Conservation (phyloP, 2,113 vertebrate species). For the Emydocephalus ijimae region DNA sequence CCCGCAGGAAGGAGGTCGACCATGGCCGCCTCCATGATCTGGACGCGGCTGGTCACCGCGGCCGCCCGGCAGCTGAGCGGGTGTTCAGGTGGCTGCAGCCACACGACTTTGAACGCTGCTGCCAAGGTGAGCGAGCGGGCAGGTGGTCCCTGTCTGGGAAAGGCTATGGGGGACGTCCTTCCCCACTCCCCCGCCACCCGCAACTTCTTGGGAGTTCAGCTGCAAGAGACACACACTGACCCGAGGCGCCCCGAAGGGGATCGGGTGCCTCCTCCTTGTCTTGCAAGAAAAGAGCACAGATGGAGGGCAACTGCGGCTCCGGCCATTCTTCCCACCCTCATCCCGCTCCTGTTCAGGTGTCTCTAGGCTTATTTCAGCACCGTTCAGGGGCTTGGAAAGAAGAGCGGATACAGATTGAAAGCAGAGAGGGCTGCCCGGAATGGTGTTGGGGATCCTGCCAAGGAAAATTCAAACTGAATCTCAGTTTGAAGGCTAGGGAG, state of each 20-base stretch:
- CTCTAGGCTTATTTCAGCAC: neutral
- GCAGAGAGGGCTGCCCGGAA: neutral
- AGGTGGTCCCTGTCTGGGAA: neutral
- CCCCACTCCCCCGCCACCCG: neutral
- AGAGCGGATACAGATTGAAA: neutral
- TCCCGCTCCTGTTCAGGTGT: neutral
- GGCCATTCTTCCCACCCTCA: neutral
- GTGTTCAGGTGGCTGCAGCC: neutral
- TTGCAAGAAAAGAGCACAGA: neutral
- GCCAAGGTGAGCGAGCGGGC: neutral
- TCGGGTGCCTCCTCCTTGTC: neutral
- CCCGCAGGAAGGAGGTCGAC: neutral
- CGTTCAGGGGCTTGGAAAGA: neutral
- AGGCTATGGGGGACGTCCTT: neutral
- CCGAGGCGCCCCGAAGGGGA: neutral
- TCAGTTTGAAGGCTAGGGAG: neutral
- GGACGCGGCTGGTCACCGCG: neutral
- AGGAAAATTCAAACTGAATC: too few species aligned
- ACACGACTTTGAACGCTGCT: neutral
- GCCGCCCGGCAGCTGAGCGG: neutral
- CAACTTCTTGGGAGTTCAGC: neutral
- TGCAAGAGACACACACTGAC: neutral
- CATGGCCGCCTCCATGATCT: slow-evolving; percentile 23
- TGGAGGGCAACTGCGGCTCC: neutral
- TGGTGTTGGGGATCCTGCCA: neutral